Conservation (phyloP, 2,888 invertebrate genomes). For the Phania funesta region DNA sequence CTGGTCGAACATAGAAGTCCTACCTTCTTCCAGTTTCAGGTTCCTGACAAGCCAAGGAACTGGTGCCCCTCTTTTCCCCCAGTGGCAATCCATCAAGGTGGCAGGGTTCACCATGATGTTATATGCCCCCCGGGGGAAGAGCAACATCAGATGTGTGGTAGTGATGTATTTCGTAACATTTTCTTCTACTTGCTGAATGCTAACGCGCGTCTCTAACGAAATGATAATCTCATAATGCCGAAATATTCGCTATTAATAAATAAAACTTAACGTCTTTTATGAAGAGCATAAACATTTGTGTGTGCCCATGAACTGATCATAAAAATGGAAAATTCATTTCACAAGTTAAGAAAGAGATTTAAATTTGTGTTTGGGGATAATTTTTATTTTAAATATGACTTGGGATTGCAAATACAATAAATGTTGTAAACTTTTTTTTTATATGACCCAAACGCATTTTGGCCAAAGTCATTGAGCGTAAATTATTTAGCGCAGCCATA, state of each 20-base stretch:
- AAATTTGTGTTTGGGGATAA: constrained; percentile 53
- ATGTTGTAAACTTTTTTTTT: constrained; percentile 3
- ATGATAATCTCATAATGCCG: constrained; percentile 1
- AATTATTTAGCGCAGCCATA: constrained; percentile 30
- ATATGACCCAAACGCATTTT: constrained; percentile 35
- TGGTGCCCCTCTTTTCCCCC: no score
- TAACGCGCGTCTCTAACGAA: neutral
- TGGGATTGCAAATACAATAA: constrained; percentile 32
- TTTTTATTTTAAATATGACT: constrained; percentile 50
- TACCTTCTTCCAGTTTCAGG: no score
- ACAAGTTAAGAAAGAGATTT: constrained; percentile 50
- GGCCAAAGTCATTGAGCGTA: constrained; percentile 51
- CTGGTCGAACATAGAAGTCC: no score
- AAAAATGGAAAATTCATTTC: constrained; percentile 52
- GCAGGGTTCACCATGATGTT: no score
- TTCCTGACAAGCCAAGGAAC: no score
- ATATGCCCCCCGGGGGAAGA: no score
- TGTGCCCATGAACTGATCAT: constrained; percentile 62
- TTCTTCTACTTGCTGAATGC: neutral
- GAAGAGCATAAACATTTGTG: constrained; percentile 63
- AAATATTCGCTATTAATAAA: constrained; percentile 1
- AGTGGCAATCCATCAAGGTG: no score
- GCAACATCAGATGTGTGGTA: no score
- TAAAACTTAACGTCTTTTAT: constrained; percentile 32
- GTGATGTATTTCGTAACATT: neutral